phyloP scores from a whole-genome alignment of 1,140 invertebrate genomes.

The Drosophila orena region DNA sequence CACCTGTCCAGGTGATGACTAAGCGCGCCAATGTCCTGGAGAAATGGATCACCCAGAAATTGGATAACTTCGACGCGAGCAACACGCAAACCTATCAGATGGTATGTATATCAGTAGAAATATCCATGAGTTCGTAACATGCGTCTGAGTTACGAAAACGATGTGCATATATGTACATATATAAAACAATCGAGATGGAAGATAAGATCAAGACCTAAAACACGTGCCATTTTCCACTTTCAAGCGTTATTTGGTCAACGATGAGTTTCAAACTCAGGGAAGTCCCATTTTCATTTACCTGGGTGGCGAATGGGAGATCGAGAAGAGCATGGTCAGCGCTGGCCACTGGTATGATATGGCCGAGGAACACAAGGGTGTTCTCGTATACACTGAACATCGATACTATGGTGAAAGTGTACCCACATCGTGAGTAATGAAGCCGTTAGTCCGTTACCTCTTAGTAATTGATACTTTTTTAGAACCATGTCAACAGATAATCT shows the following conservation, averaged over 20 bases:
- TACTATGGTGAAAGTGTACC: conserved; percentile 93
- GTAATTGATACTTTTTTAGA: conserved; percentile 67
- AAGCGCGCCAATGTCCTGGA: conserved; percentile 27
- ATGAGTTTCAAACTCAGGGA: conserved; percentile 73
- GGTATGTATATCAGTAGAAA: conserved; percentile 59
- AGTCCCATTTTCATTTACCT: conserved; percentile 91
- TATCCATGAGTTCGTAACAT: too few relatives aligned
- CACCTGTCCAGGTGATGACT: conserved; percentile 35
- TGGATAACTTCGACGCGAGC: conserved; percentile 90
- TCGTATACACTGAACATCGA: conserved; percentile 91
- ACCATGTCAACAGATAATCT: conserved; percentile 87
- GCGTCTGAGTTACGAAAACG: neutral
- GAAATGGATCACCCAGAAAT: conserved; percentile 76
- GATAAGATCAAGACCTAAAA: neutral
- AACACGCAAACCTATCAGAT: conserved; percentile 89
- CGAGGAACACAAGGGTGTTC: conserved; percentile 86
- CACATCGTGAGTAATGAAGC: conserved; percentile 84
- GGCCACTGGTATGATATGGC: conserved; percentile 87
- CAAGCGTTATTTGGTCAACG: conserved; percentile 77
- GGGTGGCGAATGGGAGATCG: conserved; percentile 88
- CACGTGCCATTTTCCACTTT: neutral
- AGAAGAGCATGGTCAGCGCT: conserved; percentile 79
- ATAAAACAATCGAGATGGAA: too few relatives aligned
- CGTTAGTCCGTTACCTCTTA: too few relatives aligned
- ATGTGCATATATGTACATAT: too few relatives aligned